Conservation (phyloP, 2,888 invertebrate species). For the Ecdyonurus torrentis region DNA sequence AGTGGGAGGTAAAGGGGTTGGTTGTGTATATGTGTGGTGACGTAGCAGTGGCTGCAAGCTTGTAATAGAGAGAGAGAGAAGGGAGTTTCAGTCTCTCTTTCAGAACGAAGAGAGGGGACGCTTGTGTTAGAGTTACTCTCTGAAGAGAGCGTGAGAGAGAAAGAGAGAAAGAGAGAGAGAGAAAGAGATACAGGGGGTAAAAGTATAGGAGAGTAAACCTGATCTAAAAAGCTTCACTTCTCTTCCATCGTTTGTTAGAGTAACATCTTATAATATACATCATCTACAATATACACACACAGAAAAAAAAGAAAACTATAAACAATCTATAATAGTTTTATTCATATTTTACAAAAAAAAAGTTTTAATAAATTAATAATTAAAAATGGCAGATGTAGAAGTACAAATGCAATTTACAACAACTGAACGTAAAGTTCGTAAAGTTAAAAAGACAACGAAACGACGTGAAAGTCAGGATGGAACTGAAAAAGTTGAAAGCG, state of each 20-base stretch:
- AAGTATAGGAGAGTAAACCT: background rate
- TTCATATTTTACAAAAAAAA: background rate
- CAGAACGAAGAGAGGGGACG: constrained; percentile 3
- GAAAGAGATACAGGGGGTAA: constrained; percentile 1
- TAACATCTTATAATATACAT: background rate
- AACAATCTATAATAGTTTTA: background rate
- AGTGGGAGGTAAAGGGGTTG: no score
- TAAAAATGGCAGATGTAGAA: constrained; percentile 74
- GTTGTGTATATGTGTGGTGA: no score
- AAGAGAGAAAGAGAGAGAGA: background rate
- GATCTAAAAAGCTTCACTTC: background rate
- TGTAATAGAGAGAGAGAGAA: constrained; percentile 10
- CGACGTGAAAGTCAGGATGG: constrained; percentile 44
- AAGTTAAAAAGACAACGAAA: constrained; percentile 70
- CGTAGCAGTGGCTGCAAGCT: constrained; percentile 5
- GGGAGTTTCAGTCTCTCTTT: constrained; percentile 3
- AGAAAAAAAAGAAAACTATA: no score
- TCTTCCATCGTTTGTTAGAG: background rate
- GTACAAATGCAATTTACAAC: constrained; percentile 71
- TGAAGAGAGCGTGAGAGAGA: constrained; percentile 2
- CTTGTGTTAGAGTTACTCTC: background rate
- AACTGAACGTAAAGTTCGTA: constrained; percentile 71
- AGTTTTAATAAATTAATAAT: no score
- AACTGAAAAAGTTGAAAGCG: constrained; percentile 36
- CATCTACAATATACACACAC: no score